Evolutionary conservation across 2,888 invertebrate species (phyloP).

Genomic region (Agonopterix arenella): DNA sequence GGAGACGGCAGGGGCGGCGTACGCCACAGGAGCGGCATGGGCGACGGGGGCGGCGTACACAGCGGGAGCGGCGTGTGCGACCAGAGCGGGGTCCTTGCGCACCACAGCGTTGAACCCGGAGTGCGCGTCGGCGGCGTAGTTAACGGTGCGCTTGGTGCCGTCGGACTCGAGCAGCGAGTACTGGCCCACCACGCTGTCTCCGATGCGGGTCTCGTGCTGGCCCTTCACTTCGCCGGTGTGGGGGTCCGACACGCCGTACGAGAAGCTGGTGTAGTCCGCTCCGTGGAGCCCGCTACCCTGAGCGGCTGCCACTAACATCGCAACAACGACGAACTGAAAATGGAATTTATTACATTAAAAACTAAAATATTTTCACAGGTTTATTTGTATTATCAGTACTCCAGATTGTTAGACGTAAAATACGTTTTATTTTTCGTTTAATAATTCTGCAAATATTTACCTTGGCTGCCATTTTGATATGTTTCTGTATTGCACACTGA

Average conservation of each 20-base stretch:
- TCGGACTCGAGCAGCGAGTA: constrained; percentile 76
- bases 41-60: constrained; percentile 31
- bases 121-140: constrained; percentile 63
- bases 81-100: constrained; percentile 36
- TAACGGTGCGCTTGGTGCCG: constrained; percentile 79
- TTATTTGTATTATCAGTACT: too few species aligned
- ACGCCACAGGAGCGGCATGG: constrained; percentile 31
- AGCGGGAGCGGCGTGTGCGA: constrained; percentile 30
- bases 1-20: constrained; percentile 25
- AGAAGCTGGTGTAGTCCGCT: constrained; percentile 61
- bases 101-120: constrained; percentile 63
- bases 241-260: constrained; percentile 66
- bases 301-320: constrained; percentile 61
- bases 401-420: too few species aligned
- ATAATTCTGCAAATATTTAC: neutral
- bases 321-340: constrained; percentile 62
- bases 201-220: constrained; percentile 80
- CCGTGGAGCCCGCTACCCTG: constrained; percentile 59
- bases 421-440: neutral
- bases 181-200: constrained; percentile 78
- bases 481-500: constrained; percentile 1
- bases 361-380: neutral
- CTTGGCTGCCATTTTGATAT: constrained; percentile 3
- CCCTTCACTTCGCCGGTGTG: constrained; percentile 70
- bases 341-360: neutral